Base-by-base conservation (phyloP, 2,888 invertebrate genomes). In the Elysia crispata region DNA sequence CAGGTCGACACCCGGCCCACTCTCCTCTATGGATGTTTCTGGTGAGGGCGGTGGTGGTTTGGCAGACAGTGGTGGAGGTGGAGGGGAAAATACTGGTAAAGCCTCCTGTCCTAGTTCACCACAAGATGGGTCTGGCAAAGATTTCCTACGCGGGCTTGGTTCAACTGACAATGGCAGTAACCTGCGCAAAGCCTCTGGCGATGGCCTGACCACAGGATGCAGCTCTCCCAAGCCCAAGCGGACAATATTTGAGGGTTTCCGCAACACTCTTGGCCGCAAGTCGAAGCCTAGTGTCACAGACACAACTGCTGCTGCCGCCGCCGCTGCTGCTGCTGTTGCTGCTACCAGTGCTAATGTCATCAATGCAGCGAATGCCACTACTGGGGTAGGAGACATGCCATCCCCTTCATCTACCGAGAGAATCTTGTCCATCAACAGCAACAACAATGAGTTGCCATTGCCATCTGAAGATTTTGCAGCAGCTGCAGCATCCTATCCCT, bases 181-280 rank as follows among this genome's bases (percentile, higher is more conserved):
- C 60, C 50, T 77, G 15, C 76, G 79, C 30, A 82, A 82, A 73
- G 76, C 66, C 33, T 80, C 74, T 54, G 70, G 79, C 23, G 72
- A 79, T 54, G 70, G 33, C 64, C 76, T 64, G 70, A 50, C 76
- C 33, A 69, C 79, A 18, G 80, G 81, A 18, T 76, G 77, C 57
- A 72, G 74, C 41, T 81, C 83, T 33, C 93, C 93, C 67, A 93
- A 93, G 87, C 92, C 93, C 85, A 93, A 93, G 84, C 89, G 91
- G 81, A 91, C 91, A 86, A 93, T 94, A 87, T 94, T 95, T 88
- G 94, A 94, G 87, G 95, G 95, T 85, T 94, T 95, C 90, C 93
- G 94, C 84, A 94, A 94, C 90, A 94, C 94, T 8, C 91, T 95
- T 84, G 93, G 94, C 81, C 92, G 92, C 77, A 92, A 94, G 87